Evolutionary conservation across 2,113 vertebrate genomes (phyloP).

Genomic region (Patagioenas fasciata): DNA sequence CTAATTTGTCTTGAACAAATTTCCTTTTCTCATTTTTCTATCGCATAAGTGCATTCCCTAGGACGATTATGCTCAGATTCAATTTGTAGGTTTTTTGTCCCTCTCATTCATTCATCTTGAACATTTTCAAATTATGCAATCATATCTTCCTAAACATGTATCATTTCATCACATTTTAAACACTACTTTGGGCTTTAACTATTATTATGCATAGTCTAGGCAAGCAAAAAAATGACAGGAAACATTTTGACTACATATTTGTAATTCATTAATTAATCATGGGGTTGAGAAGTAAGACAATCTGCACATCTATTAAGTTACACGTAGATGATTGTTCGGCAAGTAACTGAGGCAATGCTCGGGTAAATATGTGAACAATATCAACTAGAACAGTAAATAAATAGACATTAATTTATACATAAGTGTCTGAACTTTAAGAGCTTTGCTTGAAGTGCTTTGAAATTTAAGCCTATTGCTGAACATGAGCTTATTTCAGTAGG

Average conservation of each 20-base stretch:
- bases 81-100: background rate
- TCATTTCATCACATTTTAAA: background rate
- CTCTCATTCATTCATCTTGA: background rate
- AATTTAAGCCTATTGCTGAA: background rate
- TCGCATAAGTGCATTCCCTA: background rate
- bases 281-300: background rate
- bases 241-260: background rate
- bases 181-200: background rate
- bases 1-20: background rate
- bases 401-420: background rate
- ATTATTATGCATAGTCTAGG: background rate
- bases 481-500: background rate
- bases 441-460: background rate
- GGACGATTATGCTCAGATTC: background rate
- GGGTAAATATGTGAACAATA: background rate
- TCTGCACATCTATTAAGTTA: background rate
- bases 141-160: background rate
- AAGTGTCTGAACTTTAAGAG: background rate
- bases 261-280: background rate
- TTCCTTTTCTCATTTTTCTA: background rate
- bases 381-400: background rate
- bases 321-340: background rate
- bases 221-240: background rate
- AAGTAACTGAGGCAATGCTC: background rate
- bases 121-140: background rate